phyloP scores from a whole-genome alignment of 2,797 vertebrate genomes.

The Prionace glauca region DNA sequence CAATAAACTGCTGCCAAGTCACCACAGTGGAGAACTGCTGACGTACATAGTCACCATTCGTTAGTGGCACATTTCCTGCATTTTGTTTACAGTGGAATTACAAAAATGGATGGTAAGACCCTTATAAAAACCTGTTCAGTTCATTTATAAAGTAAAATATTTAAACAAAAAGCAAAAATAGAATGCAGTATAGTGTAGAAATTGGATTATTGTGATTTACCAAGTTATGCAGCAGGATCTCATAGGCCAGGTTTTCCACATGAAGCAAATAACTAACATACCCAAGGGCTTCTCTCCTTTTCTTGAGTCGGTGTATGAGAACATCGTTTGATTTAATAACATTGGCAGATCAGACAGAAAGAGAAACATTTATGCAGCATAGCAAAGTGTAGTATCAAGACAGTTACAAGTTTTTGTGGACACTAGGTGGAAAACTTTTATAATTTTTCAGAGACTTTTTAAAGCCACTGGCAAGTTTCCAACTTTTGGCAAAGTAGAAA shows the following conservation, averaged over 20 bases:
- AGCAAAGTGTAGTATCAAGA: not conserved
- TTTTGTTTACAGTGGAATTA: slow-evolving; percentile 22
- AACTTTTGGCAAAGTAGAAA: not conserved
- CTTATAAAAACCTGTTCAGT: not conserved
- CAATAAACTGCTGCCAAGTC: slow-evolving; percentile 37
- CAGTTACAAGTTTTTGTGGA: not conserved
- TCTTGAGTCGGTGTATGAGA: not conserved
- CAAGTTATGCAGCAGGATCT: slow-evolving; percentile 17
- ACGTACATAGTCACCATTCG: not conserved
- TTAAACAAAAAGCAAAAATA: not conserved
- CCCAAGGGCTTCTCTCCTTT: not conserved
- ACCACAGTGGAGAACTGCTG: not conserved
- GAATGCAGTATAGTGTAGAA: not conserved
- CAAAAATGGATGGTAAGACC: slow-evolving; percentile 36
- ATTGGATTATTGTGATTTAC: not conserved
- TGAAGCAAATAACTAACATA: not conserved
- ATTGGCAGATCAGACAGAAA: not conserved
- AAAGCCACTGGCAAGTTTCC: not conserved
- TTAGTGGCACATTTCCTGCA: not conserved
- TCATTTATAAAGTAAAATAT: not conserved
- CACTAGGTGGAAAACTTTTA: not conserved
- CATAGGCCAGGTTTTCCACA: not conserved
- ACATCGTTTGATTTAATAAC: not conserved
- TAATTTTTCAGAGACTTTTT: not conserved
- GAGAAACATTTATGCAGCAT: not conserved